These are phyloP conservation scores for Agrotis segetum DNA, from an alignment of 2,888 invertebrate species.

Conservation along the genomic window DNA sequence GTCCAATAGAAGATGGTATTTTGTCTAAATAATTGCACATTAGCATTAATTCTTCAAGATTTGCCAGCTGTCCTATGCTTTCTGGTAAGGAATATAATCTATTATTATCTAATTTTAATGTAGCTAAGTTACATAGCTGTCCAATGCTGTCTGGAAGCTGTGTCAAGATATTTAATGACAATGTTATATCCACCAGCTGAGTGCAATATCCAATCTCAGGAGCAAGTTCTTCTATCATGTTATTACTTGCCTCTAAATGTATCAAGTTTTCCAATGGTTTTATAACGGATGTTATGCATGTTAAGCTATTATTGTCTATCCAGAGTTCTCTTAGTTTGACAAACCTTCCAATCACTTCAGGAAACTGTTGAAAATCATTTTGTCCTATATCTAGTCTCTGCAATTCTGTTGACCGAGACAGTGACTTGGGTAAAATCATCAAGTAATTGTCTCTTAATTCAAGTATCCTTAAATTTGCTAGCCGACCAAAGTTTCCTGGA, in stretches of 20 bases:
- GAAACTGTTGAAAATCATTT: slow-evolving; percentile 96
- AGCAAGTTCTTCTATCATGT: slow-evolving; percentile 94
- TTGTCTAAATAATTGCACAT: slow-evolving; percentile 96
- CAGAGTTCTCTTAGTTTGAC: slow-evolving; percentile 86
- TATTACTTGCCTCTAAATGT: slow-evolving; percentile 93
- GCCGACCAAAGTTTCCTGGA: slow-evolving; percentile 98
- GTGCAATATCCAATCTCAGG: slow-evolving; percentile 96
- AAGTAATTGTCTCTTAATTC: slow-evolving; percentile 98
- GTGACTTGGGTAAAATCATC: slow-evolving; percentile 97
- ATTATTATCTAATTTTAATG: slow-evolving; percentile 97
- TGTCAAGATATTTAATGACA: slow-evolving; percentile 95
- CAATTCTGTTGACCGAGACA: slow-evolving; percentile 95
- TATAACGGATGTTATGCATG: slow-evolving; percentile 95
- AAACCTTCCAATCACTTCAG: slow-evolving; percentile 94
- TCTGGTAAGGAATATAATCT: slow-evolving; percentile 95
- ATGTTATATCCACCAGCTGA: slow-evolving; percentile 94
- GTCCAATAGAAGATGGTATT: slow-evolving; percentile 96
- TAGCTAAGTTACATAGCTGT: slow-evolving; percentile 94
- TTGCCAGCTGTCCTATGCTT: slow-evolving; percentile 95
- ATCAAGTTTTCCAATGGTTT: slow-evolving; percentile 95
- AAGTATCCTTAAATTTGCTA: slow-evolving; percentile 95
- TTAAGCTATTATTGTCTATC: slow-evolving; percentile 91
- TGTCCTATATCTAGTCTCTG: slow-evolving; percentile 97
- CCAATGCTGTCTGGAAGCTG: slow-evolving; percentile 95
- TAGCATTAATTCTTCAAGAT: slow-evolving; percentile 95